Base-by-base conservation (phyloP, 37 sponge, comb jelly and placozoan species). In the Agelas oroides region DNA sequence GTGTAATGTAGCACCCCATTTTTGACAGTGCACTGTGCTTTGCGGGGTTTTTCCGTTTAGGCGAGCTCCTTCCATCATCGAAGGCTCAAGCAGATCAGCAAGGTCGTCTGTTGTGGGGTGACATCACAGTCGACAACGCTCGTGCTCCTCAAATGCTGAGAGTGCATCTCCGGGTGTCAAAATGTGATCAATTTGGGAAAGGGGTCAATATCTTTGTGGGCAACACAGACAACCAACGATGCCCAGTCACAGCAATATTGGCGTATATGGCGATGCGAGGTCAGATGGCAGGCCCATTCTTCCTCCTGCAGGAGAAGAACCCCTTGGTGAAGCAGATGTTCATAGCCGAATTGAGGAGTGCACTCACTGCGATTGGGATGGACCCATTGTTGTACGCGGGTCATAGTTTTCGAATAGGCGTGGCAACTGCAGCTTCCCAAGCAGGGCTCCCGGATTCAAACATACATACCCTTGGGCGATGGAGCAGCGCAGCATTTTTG, bases 321-420 rank as follows among this genome's bases (percentile, higher is more conserved):
- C 65, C 67, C 1, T 13, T 79, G 19, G 39, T 67, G 25, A 62
- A 65, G 67, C 39, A 40, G 27, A 15, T 15, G 28, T 79, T 79
- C 27, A 65, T 63, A 12, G 40, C 67, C 66, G 18, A 36, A 21
- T 27, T 79, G 19, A 63, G 79, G 23, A 24, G 54, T 16, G 39
- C 39, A 18, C 46, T 79, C 23, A n/a, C n/a, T 13, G 18, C 52
- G 21, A 28, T 38, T 2, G 79, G 79, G 19, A 21, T 79, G 24
- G 40, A 20, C 27, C 21, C 33, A 23, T 24, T 36, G 23, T 23
- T 65, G 17, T 79, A 38, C 35, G 79, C 71, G 15, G 39, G 82
- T 19, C 82, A 81, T 59, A 71, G 71, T 71, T 81, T 81, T 36
- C 71, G 82, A 17, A 81, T 81, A 23, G 82, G 82, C 23, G 82